Base-by-base conservation (phyloP, 2,113 vertebrate genomes). In the Rattus rattus region DNA sequence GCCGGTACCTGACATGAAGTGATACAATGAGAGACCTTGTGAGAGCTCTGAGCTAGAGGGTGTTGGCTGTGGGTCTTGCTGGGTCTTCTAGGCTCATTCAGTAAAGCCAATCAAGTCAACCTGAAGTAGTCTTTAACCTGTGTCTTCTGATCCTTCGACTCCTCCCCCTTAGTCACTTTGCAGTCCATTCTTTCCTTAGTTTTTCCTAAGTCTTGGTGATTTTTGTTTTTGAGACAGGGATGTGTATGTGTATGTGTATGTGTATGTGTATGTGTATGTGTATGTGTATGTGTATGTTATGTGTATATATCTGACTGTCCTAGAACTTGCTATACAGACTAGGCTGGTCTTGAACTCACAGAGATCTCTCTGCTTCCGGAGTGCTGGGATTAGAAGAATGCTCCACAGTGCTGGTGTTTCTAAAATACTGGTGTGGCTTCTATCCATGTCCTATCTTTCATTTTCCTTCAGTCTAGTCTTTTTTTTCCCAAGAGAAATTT, bases 381-480 rank as follows among this genome's bases (percentile, higher is more conserved):
- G 61, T 47, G 8, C 63, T 67, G 17, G 28, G 43, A 49, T 67
- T 67, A 49, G 63, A 85, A 43, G 43, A 49, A 7, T 22, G 43
- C 43, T 33, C 61, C 43, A 67, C 17, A 36, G 7, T 92, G 54
- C 95, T 94, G 65, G 16, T 95, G 56, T 94, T 95, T 91, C 52
- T 96, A 90, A 75, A 97, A 79, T 88, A 61, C 43, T 90, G 47
- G 28, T 49, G 14, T 69, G 95, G 49, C 79, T 90, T 95, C 69
- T 30, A n/a, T 92, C 88, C 92, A 59, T 83, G 36, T 77, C 30
- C 39, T 93, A 17, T 91, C 36, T 85, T 92, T 76, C 67, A 13
- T 36, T 69, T 69, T 49, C 79, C 90, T 93, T 92, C 75, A 54
- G 65, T 63, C 56, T 69, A 39, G 75, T 76, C 61, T 91, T 69